These are phyloP conservation scores for Gastracanthus pulcherrimus DNA, from an alignment of 2,888 invertebrate species.

Conservation along the genomic window DNA sequence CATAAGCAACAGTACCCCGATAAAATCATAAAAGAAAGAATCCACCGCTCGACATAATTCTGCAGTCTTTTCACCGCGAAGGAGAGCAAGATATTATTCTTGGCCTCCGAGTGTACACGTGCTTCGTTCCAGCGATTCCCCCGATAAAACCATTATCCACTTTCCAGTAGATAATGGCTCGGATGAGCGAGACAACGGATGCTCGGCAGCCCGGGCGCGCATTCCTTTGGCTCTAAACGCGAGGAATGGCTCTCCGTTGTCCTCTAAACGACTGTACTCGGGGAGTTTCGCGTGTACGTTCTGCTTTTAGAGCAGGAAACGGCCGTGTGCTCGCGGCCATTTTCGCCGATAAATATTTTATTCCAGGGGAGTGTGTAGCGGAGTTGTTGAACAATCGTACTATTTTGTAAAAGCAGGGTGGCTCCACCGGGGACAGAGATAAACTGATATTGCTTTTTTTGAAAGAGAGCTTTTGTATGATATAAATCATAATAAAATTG, in stretches of 20 bases:
- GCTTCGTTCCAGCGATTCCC: neutral
- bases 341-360: conserved; percentile 38
- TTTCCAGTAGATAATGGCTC: conserved; percentile 31
- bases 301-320: neutral
- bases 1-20: too few relatives aligned
- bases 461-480: too few relatives aligned
- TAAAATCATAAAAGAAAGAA: too few relatives aligned
- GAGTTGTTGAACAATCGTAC: neutral
- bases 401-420: too few relatives aligned
- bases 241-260: conserved; percentile 24
- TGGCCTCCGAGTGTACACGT: neutral
- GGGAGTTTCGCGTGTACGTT: neutral
- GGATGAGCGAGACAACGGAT: conserved; percentile 8
- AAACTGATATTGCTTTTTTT: too few relatives aligned
- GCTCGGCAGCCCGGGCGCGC: neutral
- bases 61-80: too few relatives aligned
- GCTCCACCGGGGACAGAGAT: too few relatives aligned
- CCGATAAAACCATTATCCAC: conserved; percentile 16
- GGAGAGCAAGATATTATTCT: neutral
- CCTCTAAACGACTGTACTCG: conserved; percentile 18
- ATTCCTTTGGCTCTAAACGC: conserved; percentile 12
- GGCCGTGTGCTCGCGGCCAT: neutral
- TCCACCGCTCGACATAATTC: too few relatives aligned
- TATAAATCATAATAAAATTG: too few relatives aligned
- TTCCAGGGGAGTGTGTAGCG: neutral